A percentile compares a stretch with the other conserved stretches of the same genome.
These are phyloP conservation scores for Pseudococcus longispinus DNA, from an alignment of 2,888 invertebrate genomes.

Conservation along the genomic window DNA sequence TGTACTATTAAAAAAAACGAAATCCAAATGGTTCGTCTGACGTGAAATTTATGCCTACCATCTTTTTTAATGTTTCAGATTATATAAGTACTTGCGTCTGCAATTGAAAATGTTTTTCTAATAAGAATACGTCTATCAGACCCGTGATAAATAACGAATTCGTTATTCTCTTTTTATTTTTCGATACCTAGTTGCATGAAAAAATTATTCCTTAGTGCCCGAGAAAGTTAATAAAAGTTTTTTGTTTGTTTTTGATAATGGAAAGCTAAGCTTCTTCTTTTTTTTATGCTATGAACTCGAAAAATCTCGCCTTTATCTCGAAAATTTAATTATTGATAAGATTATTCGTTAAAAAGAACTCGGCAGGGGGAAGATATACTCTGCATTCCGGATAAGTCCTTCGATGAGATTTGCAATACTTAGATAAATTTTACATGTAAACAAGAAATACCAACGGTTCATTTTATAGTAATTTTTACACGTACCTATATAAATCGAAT, in stretches of 20 bases:
- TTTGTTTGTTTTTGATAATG: slow-evolving; percentile 42
- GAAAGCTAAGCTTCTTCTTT: slow-evolving; percentile 26
- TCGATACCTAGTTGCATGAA: neutral
- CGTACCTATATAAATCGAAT: neutral
- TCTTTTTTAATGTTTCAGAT: neutral
- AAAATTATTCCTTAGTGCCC: neutral
- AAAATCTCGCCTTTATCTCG: slow-evolving; percentile 28
- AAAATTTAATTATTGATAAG: slow-evolving; percentile 32
- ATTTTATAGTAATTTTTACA: neutral
- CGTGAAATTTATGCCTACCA: neutral
- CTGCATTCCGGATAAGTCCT: neutral
- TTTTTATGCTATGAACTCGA: neutral
- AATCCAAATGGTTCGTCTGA: neutral
- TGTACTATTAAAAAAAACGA: neutral
- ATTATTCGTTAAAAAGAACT: neutral
- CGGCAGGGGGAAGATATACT: neutral
- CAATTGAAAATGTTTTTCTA: neutral
- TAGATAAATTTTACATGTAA: neutral
- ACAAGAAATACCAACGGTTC: neutral
- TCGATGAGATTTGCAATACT: neutral
- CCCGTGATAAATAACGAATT: neutral
- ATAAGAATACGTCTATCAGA: neutral
- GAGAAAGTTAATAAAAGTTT: slow-evolving; percentile 30
- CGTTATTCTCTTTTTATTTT: neutral
- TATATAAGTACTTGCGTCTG: neutral